These are phyloP conservation scores for Anarsia innoxiella DNA, from an alignment of 2,888 invertebrate genomes.

Conservation along the genomic window DNA sequence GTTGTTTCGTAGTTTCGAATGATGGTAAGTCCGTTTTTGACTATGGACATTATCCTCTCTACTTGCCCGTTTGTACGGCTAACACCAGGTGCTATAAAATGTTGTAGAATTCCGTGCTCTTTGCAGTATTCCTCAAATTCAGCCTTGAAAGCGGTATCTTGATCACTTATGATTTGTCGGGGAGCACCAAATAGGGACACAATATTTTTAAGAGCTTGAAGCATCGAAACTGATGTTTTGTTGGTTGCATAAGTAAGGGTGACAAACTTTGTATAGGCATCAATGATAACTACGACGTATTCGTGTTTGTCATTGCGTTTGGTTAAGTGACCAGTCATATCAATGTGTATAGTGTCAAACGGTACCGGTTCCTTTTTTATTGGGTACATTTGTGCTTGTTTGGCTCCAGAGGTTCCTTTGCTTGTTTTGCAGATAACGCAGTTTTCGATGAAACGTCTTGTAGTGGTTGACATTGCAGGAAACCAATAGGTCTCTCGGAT, in stretches of 20 bases:
- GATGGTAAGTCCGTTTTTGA: slow-evolving; percentile 17
- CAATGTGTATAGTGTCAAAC: slow-evolving; percentile 19
- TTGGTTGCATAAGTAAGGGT: slow-evolving; percentile 19
- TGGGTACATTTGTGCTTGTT: slow-evolving; percentile 20
- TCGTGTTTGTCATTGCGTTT: background rate
- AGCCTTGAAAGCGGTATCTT: slow-evolving; percentile 21
- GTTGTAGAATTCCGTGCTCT: slow-evolving; percentile 21
- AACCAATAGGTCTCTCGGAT: slow-evolving; percentile 30
- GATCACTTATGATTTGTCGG: slow-evolving; percentile 15
- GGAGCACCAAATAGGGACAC: slow-evolving; percentile 18
- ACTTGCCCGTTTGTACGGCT: slow-evolving; percentile 21
- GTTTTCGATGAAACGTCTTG: slow-evolving; percentile 34
- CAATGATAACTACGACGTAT: slow-evolving; percentile 18
- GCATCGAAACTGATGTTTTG: slow-evolving; percentile 14
- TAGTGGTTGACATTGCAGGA: slow-evolving; percentile 34
- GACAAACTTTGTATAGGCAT: slow-evolving; percentile 13
- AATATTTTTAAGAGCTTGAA: slow-evolving; percentile 11
- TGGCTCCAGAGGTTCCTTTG: slow-evolving; percentile 21
- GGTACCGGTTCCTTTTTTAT: slow-evolving; percentile 22
- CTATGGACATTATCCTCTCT: slow-evolving; percentile 17
- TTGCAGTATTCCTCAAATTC: slow-evolving; percentile 21
- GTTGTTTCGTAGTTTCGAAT: slow-evolving; percentile 15
- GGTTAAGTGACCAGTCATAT: background rate
- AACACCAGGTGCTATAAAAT: slow-evolving; percentile 21
- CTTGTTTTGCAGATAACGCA: slow-evolving; percentile 29